phyloP scores from a whole-genome alignment of 2,113 vertebrate species.

The Furnarius figulus region DNA sequence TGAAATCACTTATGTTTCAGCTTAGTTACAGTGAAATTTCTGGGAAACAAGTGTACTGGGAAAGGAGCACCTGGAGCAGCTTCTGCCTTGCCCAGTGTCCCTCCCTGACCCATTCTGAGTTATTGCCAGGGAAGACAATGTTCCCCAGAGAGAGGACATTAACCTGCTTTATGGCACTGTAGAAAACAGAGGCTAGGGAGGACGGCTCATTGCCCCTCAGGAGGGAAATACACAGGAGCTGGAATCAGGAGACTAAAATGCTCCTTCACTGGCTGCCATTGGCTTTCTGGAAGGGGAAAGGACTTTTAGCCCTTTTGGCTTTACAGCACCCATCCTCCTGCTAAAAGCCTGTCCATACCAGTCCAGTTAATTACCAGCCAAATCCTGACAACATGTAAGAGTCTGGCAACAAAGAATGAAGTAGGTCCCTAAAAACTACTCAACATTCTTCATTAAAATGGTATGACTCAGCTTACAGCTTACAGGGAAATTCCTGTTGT shows the following conservation, averaged over 20 bases:
- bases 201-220: not conserved
- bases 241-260: not conserved
- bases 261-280: not conserved
- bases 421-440: not conserved
- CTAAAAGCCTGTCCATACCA: not conserved
- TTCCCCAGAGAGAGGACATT: not conserved
- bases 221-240: not conserved
- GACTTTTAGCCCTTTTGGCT: not conserved
- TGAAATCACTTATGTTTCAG: not conserved
- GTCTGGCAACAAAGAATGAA: not conserved
- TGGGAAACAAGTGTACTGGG: not conserved
- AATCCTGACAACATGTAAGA: not conserved
- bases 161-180: not conserved
- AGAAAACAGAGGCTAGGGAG: not conserved
- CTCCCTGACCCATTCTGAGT: not conserved
- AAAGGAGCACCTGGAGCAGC: not conserved
- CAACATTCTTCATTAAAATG: not conserved
- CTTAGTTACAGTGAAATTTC: not conserved
- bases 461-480: not conserved
- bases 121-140: not conserved
- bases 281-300: not conserved
- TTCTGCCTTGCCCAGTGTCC: not conserved
- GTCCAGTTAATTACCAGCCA: not conserved
- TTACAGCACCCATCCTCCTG: fast-evolving
- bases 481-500: not conserved